These are phyloP conservation scores for Eurystomus gularis DNA, from an alignment of 2,113 vertebrate genomes.

Conservation along the genomic window DNA sequence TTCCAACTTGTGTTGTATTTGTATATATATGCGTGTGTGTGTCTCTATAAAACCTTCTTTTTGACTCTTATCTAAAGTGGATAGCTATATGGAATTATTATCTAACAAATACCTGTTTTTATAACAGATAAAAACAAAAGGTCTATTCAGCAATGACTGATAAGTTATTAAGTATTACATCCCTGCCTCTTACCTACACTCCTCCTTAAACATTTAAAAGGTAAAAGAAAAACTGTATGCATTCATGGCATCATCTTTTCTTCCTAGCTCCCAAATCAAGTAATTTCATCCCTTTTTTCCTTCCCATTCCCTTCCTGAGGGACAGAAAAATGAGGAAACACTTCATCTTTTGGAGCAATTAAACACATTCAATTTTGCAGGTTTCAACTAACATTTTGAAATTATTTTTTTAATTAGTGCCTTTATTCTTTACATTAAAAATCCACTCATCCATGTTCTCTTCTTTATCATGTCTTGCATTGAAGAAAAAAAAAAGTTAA, in stretches of 20 bases:
- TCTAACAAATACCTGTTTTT: neutral
- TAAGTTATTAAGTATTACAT: neutral
- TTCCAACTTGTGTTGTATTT: neutral
- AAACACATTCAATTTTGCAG: neutral
- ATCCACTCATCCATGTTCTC: neutral
- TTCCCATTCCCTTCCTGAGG: neutral
- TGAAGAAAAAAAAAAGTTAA: neutral
- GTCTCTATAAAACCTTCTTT: too few relatives aligned
- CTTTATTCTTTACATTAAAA: neutral
- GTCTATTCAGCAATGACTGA: neutral
- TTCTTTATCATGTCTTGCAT: neutral
- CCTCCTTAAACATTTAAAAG: neutral
- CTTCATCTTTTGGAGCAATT: neutral
- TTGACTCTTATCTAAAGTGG: too few relatives aligned
- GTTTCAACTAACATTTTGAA: neutral
- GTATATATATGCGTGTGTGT: neutral
- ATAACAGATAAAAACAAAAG: neutral
- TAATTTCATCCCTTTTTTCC: neutral
- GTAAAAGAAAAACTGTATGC: neutral
- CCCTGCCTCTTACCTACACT: neutral
- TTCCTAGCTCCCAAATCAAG: neutral
- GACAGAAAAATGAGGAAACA: neutral
- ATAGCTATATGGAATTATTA: neutral
- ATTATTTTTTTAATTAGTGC: neutral
- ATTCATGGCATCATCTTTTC: neutral